These are phyloP conservation scores for Rhyacichthys aspro DNA, from an alignment of 2,797 vertebrate species.

Conservation along the genomic window DNA sequence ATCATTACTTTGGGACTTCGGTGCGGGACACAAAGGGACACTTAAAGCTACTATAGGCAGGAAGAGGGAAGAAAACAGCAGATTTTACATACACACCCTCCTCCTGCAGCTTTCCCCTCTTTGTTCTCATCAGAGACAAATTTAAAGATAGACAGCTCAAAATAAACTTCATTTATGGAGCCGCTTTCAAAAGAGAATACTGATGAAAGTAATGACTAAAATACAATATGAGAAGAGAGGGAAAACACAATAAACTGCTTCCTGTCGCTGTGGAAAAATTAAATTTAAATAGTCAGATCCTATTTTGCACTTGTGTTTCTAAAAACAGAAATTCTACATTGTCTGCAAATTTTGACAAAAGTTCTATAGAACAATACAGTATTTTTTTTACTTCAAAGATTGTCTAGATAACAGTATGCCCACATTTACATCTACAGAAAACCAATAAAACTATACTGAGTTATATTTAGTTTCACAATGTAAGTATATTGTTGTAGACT, in stretches of 20 bases:
- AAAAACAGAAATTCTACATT: too few species aligned
- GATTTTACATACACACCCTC: not conserved
- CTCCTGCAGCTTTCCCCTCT: conserved; percentile 5
- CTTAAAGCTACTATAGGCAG: not conserved
- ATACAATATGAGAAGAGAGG: not conserved
- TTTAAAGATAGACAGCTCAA: conserved; percentile 7
- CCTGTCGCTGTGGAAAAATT: not conserved
- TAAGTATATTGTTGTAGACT: too few species aligned
- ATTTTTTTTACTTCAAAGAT: too few species aligned
- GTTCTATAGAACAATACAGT: too few species aligned
- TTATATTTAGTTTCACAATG: too few species aligned
- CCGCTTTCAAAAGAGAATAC: not conserved
- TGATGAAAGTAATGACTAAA: conserved; percentile 1
- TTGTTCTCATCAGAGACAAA: conserved; percentile 2
- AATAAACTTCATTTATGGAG: conserved; percentile 3
- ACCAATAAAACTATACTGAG: too few species aligned
- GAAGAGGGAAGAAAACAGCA: conserved; percentile 1
- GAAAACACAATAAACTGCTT: not conserved
- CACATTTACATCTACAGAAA: too few species aligned
- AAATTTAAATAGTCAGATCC: too few species aligned
- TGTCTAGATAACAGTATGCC: too few species aligned
- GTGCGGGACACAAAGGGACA: not conserved
- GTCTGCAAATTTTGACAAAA: too few species aligned
- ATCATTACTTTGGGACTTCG: conserved; percentile 10
- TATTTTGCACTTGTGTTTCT: too few species aligned